Evolutionary conservation across 2,113 vertebrate genomes (phyloP).

Genomic region (Myiopsitta monachus): DNA sequence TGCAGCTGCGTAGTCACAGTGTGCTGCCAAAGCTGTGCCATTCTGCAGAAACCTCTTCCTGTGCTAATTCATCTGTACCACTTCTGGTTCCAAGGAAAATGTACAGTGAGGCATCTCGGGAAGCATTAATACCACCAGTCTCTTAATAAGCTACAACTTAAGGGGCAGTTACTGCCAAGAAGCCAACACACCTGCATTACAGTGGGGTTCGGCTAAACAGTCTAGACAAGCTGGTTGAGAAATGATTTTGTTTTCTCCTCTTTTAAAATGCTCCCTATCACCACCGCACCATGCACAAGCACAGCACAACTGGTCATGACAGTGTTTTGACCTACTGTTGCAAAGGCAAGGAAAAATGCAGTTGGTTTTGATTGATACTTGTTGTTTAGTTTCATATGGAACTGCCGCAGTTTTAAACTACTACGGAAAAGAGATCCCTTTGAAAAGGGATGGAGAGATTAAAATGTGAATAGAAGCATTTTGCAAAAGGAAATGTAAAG

Average conservation of each 20-base stretch:
- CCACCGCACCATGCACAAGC: background rate
- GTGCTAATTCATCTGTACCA: background rate
- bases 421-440: background rate
- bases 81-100: background rate
- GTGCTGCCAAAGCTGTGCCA: fast-evolving
- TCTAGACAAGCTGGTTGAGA: background rate
- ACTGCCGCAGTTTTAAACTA: background rate
- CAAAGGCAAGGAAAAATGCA: background rate
- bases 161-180: background rate
- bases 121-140: background rate
- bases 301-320: background rate
- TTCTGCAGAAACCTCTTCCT: background rate
- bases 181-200: fast-evolving
- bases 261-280: background rate
- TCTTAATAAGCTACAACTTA: background rate
- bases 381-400: background rate
- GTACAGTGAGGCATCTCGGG: fast-evolving
- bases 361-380: background rate
- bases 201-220: background rate
- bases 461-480: background rate
- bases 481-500: background rate
- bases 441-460: background rate
- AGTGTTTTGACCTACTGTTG: background rate
- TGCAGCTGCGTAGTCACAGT: fast-evolving
- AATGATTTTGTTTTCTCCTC: background rate